Base-by-base conservation (phyloP, 2,888 invertebrate genomes). In the Tetragonisca angustula region DNA sequence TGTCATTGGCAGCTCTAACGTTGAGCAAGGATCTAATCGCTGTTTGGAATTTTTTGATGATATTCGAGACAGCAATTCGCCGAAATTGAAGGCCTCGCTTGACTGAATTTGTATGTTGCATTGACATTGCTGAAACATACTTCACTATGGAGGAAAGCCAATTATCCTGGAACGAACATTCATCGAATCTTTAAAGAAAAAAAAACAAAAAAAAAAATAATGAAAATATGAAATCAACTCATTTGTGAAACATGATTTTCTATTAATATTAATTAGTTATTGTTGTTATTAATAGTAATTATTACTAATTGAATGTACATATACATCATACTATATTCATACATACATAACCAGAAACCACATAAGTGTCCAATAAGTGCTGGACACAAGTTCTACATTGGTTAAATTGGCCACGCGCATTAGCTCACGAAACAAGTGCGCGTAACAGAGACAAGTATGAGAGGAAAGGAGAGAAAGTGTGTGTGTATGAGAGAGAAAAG, bases 261-360 rank as follows among this genome's bases (percentile, higher is more conserved):
- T 94, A 94, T 94, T 93, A 91, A 92, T 94, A 94, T 92, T 93
- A 93, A 92, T 93, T 93, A 92, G 93, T 93, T 93, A 94, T 94
- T 93, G 93, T 94, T 94, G 94, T 94, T 94, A 93, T 94, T 94
- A 93, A 92, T 94, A 93, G 93, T 94, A 92, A 94, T 94, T 92
- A 94, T 93, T 94, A 94, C 93, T 93, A 94, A 94, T 92, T 94
- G 91, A 94, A 94, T 94, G 94, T 94, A 94, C 92, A 94, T 94
- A 94, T 92, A 93, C 92, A 91, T 90, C 91, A 92, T 91, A 92
- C 91, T 90, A 93, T 89, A 89, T 91, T 92, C 91, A 92, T 92
- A 91, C 85, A 85, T 76, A 73, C 81, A 84, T 87, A 86, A 76
- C 85, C 86, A 85, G 69, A 76, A 78, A 84, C 4, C 43, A 88